Evolutionary conservation across 92 coral and sea anemone species (phyloP).

Genomic region (Porites lobata): DNA sequence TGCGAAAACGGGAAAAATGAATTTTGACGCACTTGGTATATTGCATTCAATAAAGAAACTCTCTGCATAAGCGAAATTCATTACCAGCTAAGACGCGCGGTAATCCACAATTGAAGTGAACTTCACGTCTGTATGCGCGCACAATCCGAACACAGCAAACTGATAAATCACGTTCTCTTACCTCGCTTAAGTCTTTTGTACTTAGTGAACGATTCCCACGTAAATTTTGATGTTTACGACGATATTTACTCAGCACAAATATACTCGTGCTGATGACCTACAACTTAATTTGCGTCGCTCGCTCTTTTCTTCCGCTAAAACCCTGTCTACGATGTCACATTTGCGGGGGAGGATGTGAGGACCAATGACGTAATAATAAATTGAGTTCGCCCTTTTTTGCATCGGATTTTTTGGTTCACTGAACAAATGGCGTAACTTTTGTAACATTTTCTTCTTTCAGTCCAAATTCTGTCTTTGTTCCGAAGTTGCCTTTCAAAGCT

Average conservation of each 20-base stretch:
- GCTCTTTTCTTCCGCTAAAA: neutral
- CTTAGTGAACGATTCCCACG: neutral
- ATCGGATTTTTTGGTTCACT: neutral
- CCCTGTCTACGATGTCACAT: neutral
- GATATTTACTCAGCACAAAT: conserved; percentile 23
- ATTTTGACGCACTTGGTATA: neutral
- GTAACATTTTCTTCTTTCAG: too few species aligned
- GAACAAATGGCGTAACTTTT: neutral
- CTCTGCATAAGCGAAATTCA: conserved; percentile 27
- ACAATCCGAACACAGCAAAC: neutral
- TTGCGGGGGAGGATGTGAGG: neutral
- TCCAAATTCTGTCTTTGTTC: too few species aligned
- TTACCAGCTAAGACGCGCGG: neutral
- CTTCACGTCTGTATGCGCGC: neutral
- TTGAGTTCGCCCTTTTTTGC: neutral
- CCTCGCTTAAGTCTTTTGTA: neutral
- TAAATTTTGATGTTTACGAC: neutral
- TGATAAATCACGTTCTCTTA: neutral
- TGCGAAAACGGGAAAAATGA: neutral
- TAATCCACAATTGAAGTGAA: neutral
- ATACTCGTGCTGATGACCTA: neutral
- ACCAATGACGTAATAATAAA: neutral
- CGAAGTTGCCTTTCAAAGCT: too few species aligned
- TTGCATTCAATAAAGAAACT: too few species aligned
- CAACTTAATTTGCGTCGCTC: neutral